A percentile compares a stretch with the other conserved stretches of the same genome.
phyloP scores from a whole-genome alignment of 2,797 vertebrate species.

The Nasua narica region DNA sequence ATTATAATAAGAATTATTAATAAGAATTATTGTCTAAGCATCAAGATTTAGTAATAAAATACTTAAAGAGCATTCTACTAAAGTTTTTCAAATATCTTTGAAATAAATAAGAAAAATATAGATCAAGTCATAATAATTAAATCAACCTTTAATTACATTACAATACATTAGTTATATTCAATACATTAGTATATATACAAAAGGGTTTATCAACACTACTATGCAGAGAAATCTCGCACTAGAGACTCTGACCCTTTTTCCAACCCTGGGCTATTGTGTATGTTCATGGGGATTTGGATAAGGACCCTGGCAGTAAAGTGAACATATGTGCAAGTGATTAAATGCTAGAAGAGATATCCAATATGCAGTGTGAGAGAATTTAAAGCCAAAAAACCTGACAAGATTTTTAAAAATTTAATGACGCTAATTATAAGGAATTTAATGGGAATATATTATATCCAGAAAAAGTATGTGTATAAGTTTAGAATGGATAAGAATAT shows the following conservation, averaged over 20 bases:
- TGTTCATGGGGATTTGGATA: neutral
- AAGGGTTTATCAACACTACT: neutral
- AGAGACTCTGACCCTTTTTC: neutral
- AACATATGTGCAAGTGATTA: neutral
- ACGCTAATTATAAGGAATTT: neutral
- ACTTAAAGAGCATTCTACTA: neutral
- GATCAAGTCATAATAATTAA: neutral
- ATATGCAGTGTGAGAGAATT: neutral
- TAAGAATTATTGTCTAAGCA: neutral
- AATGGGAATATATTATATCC: neutral
- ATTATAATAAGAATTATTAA: too few relatives aligned
- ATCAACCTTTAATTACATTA: neutral
- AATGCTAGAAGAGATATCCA: neutral
- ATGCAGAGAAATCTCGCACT: neutral
- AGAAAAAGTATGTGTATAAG: neutral
- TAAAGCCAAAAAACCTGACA: neutral
- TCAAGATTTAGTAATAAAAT: neutral
- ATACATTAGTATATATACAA: neutral
- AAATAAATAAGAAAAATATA: neutral
- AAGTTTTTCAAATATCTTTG: neutral
- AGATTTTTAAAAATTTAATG: neutral
- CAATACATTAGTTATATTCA: neutral
- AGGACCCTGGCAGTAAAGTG: neutral
- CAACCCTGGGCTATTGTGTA: neutral
- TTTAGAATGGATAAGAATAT: neutral